Evolutionary conservation across 2,888 invertebrate species (phyloP).

Genomic region (Blera fallax): DNA sequence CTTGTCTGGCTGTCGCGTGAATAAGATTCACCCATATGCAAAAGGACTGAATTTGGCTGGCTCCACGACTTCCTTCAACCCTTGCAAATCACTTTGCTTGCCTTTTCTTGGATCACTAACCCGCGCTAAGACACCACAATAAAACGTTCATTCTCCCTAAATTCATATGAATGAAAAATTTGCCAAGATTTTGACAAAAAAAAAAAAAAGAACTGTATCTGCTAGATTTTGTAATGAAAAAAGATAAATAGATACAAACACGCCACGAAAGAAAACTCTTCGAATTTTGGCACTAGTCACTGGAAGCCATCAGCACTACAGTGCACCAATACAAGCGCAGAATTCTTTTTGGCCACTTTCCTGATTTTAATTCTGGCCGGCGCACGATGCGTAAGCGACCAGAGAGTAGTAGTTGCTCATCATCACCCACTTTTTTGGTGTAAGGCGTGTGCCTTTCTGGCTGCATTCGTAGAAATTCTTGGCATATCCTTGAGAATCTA

Average conservation of each 20-base stretch:
- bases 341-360: constrained; percentile 64
- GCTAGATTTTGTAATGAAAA: not conserved
- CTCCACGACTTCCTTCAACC: constrained; percentile 6
- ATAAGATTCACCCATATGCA: constrained; percentile 15
- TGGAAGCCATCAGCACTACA: constrained; percentile 55
- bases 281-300: constrained; percentile 70
- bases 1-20: constrained; percentile 60
- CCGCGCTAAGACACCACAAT: constrained; percentile 44
- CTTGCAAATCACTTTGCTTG: not conserved
- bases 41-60: constrained; percentile 39
- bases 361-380: constrained; percentile 63
- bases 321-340: constrained; percentile 21
- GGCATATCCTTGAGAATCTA: constrained; percentile 66
- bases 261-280: constrained; percentile 44
- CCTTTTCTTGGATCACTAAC: constrained; percentile 34
- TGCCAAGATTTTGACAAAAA: constrained; percentile 66
- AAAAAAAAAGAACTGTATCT: not conserved
- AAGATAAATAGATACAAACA: not conserved
- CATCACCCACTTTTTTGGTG: constrained; percentile 40
- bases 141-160: constrained; percentile 49
- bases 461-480: constrained; percentile 65
- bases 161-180: constrained; percentile 46
- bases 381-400: constrained; percentile 52
- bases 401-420: constrained; percentile 17
- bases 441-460: constrained; percentile 67